Evolutionary conservation across 2,113 vertebrate species (phyloP), one percentile per base, ranked within the genome.

Genomic region (Podocnemis expansa): DNA sequence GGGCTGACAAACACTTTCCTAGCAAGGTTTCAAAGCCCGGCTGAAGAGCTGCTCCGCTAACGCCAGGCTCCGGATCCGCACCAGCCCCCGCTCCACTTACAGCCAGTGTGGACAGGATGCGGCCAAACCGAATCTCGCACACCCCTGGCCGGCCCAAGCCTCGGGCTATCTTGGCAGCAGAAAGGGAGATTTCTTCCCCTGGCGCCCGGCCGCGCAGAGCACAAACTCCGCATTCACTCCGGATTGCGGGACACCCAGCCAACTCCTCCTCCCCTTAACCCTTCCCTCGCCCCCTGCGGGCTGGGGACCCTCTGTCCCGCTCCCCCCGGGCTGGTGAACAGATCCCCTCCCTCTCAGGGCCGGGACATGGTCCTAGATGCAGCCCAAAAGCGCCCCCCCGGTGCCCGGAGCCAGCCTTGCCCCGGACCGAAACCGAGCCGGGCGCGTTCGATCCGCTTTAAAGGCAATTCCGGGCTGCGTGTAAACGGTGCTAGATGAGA

Each of bases 191-290:
- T 38, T 38, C 19, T 21, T 4, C 27, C 41, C 67, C 19, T 54
- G 5, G 25, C 4, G 9, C 45, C 49, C 90, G 83, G 91, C 91
- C 88, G 82, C 78, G 80, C 89, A 49, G 93, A 92, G 93, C 91
- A 95, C 97, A 93, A 93, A 93, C 90, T 91, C 96, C 94, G 91
- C 92, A 92, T 95, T 95, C 95, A 95, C 75, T 90, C 91, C 93
- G 5, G 89, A 70, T 90, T 94, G 89, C 90, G 89, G 93, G 96
- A 97, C 96, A 93, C 38, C 41, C 84, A 63, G 87, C 94, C 89
- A 88, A 82, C 94, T 95, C 97, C 97, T 89, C 97, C 97, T 63
- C 88, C 96, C 95, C 89, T 97, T 97, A 97, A 97, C 97, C 93
- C 96, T 95, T 91, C 90, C 93, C 43, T 78, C 75, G 78, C 95